phyloP scores from a whole-genome alignment of 2,113 vertebrate species.

The Antechinus stuartii region DNA sequence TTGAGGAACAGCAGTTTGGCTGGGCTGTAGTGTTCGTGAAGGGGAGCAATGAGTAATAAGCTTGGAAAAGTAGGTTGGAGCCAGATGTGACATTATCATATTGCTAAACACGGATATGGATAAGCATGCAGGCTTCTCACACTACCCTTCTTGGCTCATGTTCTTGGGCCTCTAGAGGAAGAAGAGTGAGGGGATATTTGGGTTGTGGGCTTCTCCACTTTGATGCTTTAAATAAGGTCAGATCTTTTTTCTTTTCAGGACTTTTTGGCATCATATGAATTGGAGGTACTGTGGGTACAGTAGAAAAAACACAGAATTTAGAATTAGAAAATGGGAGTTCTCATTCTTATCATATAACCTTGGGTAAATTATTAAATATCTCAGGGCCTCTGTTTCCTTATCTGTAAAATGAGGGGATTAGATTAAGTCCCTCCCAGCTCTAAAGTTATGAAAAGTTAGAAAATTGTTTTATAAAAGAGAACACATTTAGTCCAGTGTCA shows the following conservation, averaged over 20 bases:
- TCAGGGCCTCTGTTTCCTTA: background rate
- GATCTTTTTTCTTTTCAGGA: background rate
- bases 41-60: background rate
- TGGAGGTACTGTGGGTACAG: background rate
- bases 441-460: background rate
- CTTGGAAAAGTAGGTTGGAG: background rate
- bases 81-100: conserved; percentile 6
- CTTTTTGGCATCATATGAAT: background rate
- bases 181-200: background rate
- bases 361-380: background rate
- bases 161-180: background rate
- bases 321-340: background rate
- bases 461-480: background rate
- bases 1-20: background rate
- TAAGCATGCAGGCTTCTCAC: background rate
- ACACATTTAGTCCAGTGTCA: background rate
- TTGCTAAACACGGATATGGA: conserved; percentile 2
- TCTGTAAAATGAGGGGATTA: background rate
- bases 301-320: background rate
- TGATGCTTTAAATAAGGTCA: background rate
- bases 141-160: background rate
- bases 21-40: background rate
- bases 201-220: background rate
- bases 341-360: background rate
- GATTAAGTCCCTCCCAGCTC: background rate